Base-by-base conservation (phyloP, 2,888 invertebrate genomes). In the Hofmannophila pseudospretella region DNA sequence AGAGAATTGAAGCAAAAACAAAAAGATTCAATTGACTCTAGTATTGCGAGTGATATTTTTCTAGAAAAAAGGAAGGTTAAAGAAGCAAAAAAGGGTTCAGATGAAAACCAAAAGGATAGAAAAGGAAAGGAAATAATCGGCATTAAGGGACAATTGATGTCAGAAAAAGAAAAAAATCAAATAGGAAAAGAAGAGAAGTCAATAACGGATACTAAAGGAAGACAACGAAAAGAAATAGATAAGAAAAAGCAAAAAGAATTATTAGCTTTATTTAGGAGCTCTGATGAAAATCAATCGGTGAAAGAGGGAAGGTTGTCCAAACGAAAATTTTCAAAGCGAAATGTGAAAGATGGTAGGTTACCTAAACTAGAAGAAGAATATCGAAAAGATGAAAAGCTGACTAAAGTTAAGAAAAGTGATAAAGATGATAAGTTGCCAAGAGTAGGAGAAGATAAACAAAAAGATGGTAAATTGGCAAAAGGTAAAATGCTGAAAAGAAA, bases 291-390 rank as follows among this genome's bases (percentile, higher is more conserved):
- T 7, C 8, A n/a, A 4, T 2, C n/a, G n/a, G n/a, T n/a, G 23
- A 23, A 23, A 23, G 23, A 2, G 4, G 2, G n/a, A 23, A 23
- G n/a, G 23, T 4, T 8, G 23, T 29, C 31, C 4, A 29, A 9
- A 29, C 13, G 11, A 40, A 42, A 35, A 33, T n/a, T n/a, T n/a
- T 14, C 35, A 35, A 31, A 35, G 25, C 36, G 20, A 10, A 27
- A 29, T 26, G 38, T 41, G 32, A 12, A 34, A 8, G 31, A 13
- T 25, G 37, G 13, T 32, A 35, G 39, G 22, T 11, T 32, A 12
- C 31, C 28, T 13, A 31, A 5, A 28, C 10, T 11, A 27, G 27
- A 27, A 1, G 27, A 27, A 7, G 38, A 45, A 20, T 32, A 38
- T 34, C 27, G 30, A 16, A 29, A 30, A 26, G 34, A 28, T 4